Evolutionary conservation across 2,797 vertebrate species (phyloP).

Genomic region (Danio albolineatus): DNA sequence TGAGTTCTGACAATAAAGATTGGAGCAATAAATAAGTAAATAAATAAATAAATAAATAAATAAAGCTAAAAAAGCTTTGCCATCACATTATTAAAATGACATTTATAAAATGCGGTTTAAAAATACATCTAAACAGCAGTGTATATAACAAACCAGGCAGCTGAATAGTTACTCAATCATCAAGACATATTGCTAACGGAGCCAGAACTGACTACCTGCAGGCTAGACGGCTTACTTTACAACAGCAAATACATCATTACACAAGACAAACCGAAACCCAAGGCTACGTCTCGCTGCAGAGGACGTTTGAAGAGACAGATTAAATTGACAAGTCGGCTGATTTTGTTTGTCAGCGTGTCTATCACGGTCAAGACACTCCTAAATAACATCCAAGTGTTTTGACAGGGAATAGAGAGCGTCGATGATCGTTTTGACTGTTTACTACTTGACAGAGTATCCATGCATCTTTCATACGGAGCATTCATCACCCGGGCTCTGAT

Average conservation of each 20-base stretch:
- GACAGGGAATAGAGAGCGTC: slow-evolving; percentile 52
- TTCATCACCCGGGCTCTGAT: not conserved
- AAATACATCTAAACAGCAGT: not conserved
- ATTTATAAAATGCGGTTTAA: too few species aligned
- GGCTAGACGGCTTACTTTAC: slow-evolving; percentile 28
- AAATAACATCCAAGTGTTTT: slow-evolving; percentile 57
- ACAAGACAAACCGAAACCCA: slow-evolving; percentile 19
- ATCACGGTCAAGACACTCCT: slow-evolving; percentile 48
- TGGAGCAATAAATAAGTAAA: too few species aligned
- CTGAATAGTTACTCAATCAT: not conserved
- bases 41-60: too few species aligned
- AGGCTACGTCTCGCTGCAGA: slow-evolving; percentile 13
- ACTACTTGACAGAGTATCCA: slow-evolving; percentile 10
- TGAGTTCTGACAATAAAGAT: too few species aligned
- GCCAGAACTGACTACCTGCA: slow-evolving; percentile 11
- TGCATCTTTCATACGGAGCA: not conserved
- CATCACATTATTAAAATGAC: too few species aligned
- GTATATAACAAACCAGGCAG: slow-evolving; percentile 1
- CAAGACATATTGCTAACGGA: not conserved
- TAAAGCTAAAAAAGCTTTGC: too few species aligned
- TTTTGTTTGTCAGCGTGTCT: slow-evolving; percentile 58
- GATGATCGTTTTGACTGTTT: slow-evolving; percentile 35
- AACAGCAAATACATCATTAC: slow-evolving; percentile 18
- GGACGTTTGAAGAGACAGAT: slow-evolving; percentile 21
- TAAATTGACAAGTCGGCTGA: slow-evolving; percentile 42